These are phyloP conservation scores for Naja naja DNA, from an alignment of 2,113 vertebrate species.

Conservation along the genomic window DNA sequence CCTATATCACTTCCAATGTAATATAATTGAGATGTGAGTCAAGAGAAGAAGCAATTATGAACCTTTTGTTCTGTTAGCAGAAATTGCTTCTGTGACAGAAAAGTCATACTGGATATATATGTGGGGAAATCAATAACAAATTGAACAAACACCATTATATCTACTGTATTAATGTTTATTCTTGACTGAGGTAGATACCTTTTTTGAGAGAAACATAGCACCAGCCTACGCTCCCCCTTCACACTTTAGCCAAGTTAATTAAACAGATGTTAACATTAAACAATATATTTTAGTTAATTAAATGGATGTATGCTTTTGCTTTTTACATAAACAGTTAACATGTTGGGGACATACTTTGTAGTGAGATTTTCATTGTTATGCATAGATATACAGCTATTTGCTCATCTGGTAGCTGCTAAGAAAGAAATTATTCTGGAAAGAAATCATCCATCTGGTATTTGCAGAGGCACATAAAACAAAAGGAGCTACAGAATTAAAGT, in stretches of 20 bases:
- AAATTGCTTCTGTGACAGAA: background rate
- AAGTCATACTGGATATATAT: background rate
- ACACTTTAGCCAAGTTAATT: constrained; percentile 1
- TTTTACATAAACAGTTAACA: background rate
- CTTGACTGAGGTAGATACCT: background rate
- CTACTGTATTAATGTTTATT: background rate
- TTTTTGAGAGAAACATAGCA: background rate
- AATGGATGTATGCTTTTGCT: background rate
- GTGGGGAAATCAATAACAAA: background rate
- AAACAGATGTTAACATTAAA: constrained; percentile 19
- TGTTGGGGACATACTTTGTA: background rate
- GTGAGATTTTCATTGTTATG: background rate
- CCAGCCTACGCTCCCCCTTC: background rate
- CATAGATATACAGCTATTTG: background rate
- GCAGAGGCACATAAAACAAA: background rate
- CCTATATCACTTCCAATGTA: background rate
- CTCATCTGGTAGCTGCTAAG: background rate
- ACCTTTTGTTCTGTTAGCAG: background rate
- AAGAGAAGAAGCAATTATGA: background rate
- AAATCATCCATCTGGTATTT: background rate
- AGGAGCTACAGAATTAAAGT: background rate
- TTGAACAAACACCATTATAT: background rate
- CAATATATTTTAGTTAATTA: background rate
- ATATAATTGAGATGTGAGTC: background rate
- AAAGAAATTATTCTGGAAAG: background rate